Base-by-base conservation (phyloP, 2,113 vertebrate genomes). In the Zosterops pallidus region DNA sequence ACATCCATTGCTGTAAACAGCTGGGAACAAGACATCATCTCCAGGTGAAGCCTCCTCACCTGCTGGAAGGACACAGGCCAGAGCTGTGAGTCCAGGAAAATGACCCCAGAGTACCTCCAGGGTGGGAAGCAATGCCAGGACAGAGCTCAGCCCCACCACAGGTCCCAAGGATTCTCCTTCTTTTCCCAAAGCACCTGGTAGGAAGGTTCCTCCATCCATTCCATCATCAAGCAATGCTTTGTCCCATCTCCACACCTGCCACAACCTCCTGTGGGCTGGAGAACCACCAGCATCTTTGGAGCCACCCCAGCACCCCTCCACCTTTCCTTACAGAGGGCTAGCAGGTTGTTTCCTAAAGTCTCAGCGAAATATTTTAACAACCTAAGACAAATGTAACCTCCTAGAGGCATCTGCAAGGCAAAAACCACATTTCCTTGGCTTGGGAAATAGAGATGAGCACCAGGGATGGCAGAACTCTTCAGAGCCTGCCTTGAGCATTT, bases 51-150 rank as follows among this genome's bases (percentile, higher is more conserved):
- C 14, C 37, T 80, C 26, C 41, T 47, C 60, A 64, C 72, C 59
- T 39, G 33, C 41, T 28, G 10, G 5, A 41, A 42, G 68, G 41
- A 44, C 25, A 28, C 8, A 84, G 47, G 4, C 37, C 91, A 85
- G 47, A 62, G 17, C 13, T 57, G 5, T 2, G 21, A 41, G 39
- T 19, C 44, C 3, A 14, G 47, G 23, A 53, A 68, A 86, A 83
- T 0, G 0, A 70, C 8, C 9, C 12, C 0, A 0, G 26, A 89
- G 16, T 29, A 49, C 5, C 39, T 35, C 62, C 1, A 2, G 5
- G 18, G 7, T 50, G 29, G 33, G 41, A 4, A 74, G 49, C 44
- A 67, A 68, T 33, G 33, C 29, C 64, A 0, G 0, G 25, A 17
- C 0, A 4, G 23, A 44, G 29, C 64, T 84, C 50, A 87, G 35